Percentiles rank a stretch among this genome's conserved stretches.
These are phyloP conservation scores for Scytalopus superciliaris DNA, from an alignment of 2,113 vertebrate species.

Conservation along the genomic window DNA sequence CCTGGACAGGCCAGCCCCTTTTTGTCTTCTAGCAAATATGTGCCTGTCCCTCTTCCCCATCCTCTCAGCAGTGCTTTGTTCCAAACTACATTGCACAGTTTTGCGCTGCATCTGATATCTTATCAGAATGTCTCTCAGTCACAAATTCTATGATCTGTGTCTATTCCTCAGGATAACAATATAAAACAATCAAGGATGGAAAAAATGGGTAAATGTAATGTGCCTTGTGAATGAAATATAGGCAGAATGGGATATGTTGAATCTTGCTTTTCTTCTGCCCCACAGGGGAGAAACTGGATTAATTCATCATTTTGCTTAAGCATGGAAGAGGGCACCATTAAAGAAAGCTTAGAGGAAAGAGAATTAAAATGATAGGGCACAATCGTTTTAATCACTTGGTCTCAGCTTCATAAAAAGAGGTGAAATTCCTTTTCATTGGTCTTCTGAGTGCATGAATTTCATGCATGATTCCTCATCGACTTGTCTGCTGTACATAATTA, in stretches of 20 bases:
- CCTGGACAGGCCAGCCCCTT: not conserved
- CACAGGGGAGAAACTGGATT: constrained; percentile 43
- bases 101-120: not conserved
- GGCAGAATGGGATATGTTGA: constrained; percentile 4
- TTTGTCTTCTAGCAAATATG: not conserved
- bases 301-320: constrained; percentile 55
- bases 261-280: constrained; percentile 49
- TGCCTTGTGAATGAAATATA: constrained; percentile 30
- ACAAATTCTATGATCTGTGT: not conserved
- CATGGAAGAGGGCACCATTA: constrained; percentile 39
- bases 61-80: not conserved
- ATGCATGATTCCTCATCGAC: not conserved
- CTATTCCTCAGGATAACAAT: constrained; percentile 21
- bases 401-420: constrained; percentile 47
- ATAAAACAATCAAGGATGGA: not conserved
- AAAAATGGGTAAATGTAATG: not conserved
- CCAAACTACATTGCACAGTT: not conserved
- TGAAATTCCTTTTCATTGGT: constrained; percentile 55
- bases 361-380: constrained; percentile 50
- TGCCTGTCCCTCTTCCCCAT: not conserved
- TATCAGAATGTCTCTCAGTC: not conserved
- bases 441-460: constrained; percentile 44
- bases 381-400: constrained; percentile 51
- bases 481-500: constrained; percentile 26
- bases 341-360: constrained; percentile 40